Conservation (phyloP, 2,113 vertebrate genomes). For the Burhinus bistriatus region DNA sequence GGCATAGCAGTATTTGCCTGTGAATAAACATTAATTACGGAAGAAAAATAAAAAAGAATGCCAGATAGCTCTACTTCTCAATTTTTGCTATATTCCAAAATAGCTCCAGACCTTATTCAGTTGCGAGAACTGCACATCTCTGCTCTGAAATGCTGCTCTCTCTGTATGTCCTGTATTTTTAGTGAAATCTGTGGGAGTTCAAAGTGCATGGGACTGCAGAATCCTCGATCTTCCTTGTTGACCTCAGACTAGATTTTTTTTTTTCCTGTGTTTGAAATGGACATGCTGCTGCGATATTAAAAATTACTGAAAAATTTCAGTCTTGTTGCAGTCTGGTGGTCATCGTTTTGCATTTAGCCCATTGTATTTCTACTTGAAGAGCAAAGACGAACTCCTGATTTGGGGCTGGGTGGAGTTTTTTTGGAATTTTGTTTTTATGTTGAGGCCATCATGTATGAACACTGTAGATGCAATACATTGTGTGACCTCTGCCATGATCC, state of each 20-base stretch:
- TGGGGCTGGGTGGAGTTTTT: neutral
- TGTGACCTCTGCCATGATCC: neutral
- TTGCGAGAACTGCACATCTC: neutral
- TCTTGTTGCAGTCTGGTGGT: neutral
- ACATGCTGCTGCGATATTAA: neutral
- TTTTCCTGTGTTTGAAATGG: neutral
- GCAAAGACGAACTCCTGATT: neutral
- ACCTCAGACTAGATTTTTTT: neutral
- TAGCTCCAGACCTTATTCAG: constrained; percentile 51
- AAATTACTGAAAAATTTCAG: neutral
- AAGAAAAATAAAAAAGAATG: neutral
- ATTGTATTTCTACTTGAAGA: neutral
- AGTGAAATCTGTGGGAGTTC: constrained; percentile 20
- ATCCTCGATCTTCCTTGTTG: neutral
- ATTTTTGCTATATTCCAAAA: neutral
- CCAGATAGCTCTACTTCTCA: neutral
- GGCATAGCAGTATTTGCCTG: neutral
- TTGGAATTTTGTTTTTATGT: neutral
- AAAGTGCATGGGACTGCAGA: neutral
- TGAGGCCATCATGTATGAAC: neutral
- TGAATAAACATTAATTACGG: neutral
- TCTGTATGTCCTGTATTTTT: constrained; percentile 28
- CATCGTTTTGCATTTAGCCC: neutral
- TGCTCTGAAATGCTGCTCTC: neutral
- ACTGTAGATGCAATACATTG: neutral